A percentile compares a stretch with the other conserved stretches of the same genome.
These are phyloP conservation scores for Hemicrepidius hirtus DNA, from an alignment of 2,888 invertebrate genomes.

Conservation along the genomic window DNA sequence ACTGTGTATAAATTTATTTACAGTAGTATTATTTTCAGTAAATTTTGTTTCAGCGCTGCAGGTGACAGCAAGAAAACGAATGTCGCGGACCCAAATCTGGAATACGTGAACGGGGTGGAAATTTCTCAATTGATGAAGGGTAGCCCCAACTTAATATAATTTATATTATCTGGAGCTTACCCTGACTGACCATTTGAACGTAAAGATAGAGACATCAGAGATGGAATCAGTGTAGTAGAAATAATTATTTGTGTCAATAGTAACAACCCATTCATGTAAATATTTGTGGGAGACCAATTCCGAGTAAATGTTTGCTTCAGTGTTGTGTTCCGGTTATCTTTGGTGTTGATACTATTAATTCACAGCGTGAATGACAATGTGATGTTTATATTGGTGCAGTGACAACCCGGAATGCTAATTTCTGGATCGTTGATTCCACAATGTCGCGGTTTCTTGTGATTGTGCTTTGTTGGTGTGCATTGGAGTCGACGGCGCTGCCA, in stretches of 20 bases:
- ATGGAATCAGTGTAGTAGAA: slow-evolving; percentile 58
- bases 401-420: slow-evolving; percentile 61
- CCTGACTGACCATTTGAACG: slow-evolving; percentile 45
- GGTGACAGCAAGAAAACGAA: slow-evolving; percentile 42
- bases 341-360: slow-evolving; percentile 61
- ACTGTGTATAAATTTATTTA: slow-evolving; percentile 5
- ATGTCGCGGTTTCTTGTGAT: slow-evolving; percentile 59
- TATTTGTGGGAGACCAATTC: slow-evolving; percentile 61
- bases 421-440: slow-evolving; percentile 55
- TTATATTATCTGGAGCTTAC: slow-evolving; percentile 39
- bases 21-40: slow-evolving; percentile 20
- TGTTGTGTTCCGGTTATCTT: slow-evolving; percentile 60
- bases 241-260: slow-evolving; percentile 60
- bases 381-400: slow-evolving; percentile 56
- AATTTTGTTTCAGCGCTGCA: slow-evolving; percentile 50
- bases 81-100: slow-evolving; percentile 36
- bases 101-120: slow-evolving; percentile 44
- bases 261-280: slow-evolving; percentile 59
- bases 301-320: slow-evolving; percentile 60
- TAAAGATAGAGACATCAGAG: slow-evolving; percentile 37
- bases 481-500: slow-evolving; percentile 73
- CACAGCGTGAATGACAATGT: slow-evolving; percentile 54
- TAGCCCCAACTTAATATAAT: slow-evolving; percentile 43
- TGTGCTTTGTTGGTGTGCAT: slow-evolving; percentile 60
- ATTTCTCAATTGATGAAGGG: slow-evolving; percentile 44